Conservation (phyloP, 53 echinoderm and acorn worm genomes). For the Mesocentrotus franciscanus region DNA sequence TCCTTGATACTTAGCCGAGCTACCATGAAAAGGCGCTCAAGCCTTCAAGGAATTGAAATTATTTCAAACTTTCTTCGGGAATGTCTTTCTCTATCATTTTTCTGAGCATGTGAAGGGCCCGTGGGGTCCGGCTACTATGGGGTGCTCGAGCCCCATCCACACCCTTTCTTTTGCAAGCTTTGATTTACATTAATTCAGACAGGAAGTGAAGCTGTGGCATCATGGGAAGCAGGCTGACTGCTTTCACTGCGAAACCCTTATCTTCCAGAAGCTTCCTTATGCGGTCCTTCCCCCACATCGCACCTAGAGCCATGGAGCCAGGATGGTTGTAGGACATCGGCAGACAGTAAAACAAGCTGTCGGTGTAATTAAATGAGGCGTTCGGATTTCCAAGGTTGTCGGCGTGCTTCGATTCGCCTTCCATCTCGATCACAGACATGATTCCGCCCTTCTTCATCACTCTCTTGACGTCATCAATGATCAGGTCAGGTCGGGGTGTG, state of each 20-base stretch:
- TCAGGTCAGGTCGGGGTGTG: conserved; percentile 67
- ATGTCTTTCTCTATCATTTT: too few relatives aligned
- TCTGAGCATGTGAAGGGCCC: too few relatives aligned
- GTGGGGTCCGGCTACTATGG: too few relatives aligned
- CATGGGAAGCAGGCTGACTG: not conserved
- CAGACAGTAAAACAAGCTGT: conserved; percentile 83
- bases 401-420: conserved; percentile 64
- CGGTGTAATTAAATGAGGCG: conserved; percentile 46
- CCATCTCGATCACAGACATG: conserved; percentile 72
- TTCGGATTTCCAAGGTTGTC: conserved; percentile 61
- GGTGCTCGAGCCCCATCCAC: not conserved
- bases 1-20: too few relatives aligned
- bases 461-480: conserved; percentile 67
- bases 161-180: too few relatives aligned
- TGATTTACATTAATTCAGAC: conserved; percentile 3
- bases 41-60: too few relatives aligned
- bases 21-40: too few relatives aligned
- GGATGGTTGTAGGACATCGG: conserved; percentile 70
- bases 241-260: conserved; percentile 70
- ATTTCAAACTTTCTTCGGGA: too few relatives aligned
- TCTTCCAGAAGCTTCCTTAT: conserved; percentile 76
- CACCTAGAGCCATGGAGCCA: conserved; percentile 80
- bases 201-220: conserved; percentile 31
- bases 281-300: conserved; percentile 82
- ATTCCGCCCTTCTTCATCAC: conserved; percentile 71